Evolutionary conservation across 2,888 invertebrate genomes (phyloP).

Genomic region (Hyalella azteca): DNA sequence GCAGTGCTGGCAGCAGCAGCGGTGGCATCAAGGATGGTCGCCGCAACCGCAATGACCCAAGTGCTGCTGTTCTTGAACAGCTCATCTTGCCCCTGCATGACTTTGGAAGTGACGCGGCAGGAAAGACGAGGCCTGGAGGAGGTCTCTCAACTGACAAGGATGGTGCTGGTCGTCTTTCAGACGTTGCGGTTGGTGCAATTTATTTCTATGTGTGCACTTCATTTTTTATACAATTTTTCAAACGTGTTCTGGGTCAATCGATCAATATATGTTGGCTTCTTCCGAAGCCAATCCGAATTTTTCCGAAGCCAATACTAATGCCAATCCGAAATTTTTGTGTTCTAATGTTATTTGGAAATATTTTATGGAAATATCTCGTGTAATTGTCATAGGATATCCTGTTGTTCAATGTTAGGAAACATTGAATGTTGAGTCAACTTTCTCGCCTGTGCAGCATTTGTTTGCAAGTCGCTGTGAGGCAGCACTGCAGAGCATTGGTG

Average conservation of each 20-base stretch:
- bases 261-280: too few species aligned
- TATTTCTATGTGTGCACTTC: neutral
- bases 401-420: too few species aligned
- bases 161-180: neutral
- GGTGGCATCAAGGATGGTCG: slow-evolving; percentile 65
- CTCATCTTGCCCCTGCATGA: slow-evolving; percentile 71
- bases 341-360: too few species aligned
- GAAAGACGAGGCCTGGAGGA: slow-evolving; percentile 43
- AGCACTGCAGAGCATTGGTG: slow-evolving; percentile 77
- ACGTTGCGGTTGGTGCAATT: neutral
- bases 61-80: slow-evolving; percentile 75
- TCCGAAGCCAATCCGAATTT: too few species aligned
- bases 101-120: slow-evolving; percentile 45
- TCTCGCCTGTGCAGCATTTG: slow-evolving; percentile 17
- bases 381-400: too few species aligned
- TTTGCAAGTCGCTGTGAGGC: slow-evolving; percentile 55
- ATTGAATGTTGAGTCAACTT: neutral
- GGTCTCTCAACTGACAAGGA: neutral
- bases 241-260: too few species aligned
- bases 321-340: too few species aligned
- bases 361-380: too few species aligned
- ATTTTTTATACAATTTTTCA: neutral
- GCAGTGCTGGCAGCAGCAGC: too few species aligned
- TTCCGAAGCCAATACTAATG: too few species aligned
- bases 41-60: slow-evolving; percentile 73